Evolutionary conservation across 2,113 vertebrate genomes (phyloP), one percentile per base, ranked within the genome.

Genomic region (Brachyistius frenatus): DNA sequence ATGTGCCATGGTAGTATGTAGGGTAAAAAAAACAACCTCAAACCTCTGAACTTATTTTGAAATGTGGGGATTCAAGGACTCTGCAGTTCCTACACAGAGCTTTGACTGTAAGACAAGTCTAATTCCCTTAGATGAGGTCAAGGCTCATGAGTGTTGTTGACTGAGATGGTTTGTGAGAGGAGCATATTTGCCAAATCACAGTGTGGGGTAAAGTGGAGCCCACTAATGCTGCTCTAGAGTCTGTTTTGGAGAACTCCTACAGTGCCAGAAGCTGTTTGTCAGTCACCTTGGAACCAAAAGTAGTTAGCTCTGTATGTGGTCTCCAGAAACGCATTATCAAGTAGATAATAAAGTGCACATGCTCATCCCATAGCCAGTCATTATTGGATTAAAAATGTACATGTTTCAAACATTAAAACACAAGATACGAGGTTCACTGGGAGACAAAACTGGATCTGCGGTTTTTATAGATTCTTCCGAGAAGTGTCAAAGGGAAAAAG

Each of bases 401-500:
- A 61, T 3, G 5, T 35, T 55, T 44, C 1, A 54, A 53, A 73
- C 10, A 36, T 53, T 13, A 31, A 36, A 67, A 75, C 4, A 61
- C 64, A 39, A 67, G 33, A 54, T 67, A 36, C 37, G 49, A 41
- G 56, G 16, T 44, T 54, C 47, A 68, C 85, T 91, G 75, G 83
- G 66, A 67, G 73, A 83, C 37, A 83, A 58, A 79, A 54, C 1
- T 50, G 66, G 70, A 78, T 91, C 84, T 80, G 56, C 39, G 46
- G 72, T 72, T 62, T 78, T 76, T 73, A 77, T 56, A 72, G 8
- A 35, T 91, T 91, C 58, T 88, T 90, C 46, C 61, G 86, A 76
- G 52, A 37, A 50, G 72, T 81, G 88, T 55, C 76, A 50, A 9
- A 87, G 72, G 73, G 91, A 88, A 70, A 93, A 90, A 85, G 14